A percentile compares a stretch with the other conserved stretches of the same genome.
phyloP scores from a whole-genome alignment of 2,113 vertebrate species.

The Strix uralensis region DNA sequence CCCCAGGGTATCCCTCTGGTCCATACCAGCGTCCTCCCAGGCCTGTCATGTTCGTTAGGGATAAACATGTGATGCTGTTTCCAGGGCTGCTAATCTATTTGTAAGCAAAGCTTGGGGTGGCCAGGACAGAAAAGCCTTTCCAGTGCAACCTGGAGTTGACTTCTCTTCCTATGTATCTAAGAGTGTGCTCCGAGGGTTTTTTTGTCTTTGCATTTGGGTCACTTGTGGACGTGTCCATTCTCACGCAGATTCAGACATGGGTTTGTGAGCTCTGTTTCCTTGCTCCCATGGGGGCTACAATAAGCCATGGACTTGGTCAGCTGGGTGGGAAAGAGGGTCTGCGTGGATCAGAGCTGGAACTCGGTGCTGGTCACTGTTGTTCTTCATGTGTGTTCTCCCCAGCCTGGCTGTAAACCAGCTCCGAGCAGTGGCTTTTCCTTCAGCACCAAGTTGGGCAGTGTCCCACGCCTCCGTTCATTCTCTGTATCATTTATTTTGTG shows the following conservation, averaged over 20 bases:
- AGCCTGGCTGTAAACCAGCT: neutral
- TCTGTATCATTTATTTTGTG: neutral
- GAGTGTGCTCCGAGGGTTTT: neutral
- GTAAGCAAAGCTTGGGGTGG: neutral
- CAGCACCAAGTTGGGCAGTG: neutral
- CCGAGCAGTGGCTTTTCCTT: neutral
- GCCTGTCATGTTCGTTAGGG: neutral
- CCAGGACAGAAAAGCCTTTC: neutral
- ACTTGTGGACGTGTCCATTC: rapidly evolving
- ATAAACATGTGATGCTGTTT: neutral
- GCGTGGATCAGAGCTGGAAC: neutral
- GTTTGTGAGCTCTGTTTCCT: neutral
- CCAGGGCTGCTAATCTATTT: neutral
- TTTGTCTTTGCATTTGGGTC: neutral
- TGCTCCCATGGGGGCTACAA: neutral
- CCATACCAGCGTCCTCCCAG: neutral
- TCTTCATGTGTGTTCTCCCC: neutral
- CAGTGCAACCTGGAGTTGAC: neutral
- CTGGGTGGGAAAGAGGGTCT: neutral
- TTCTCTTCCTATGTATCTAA: neutral
- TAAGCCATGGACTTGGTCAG: neutral
- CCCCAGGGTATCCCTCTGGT: neutral
- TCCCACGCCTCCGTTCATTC: neutral
- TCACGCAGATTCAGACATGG: neutral
- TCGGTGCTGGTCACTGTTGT: neutral